Evolutionary conservation across 2,797 vertebrate species (phyloP).

Genomic region (Arrhamphus sclerolepis): DNA sequence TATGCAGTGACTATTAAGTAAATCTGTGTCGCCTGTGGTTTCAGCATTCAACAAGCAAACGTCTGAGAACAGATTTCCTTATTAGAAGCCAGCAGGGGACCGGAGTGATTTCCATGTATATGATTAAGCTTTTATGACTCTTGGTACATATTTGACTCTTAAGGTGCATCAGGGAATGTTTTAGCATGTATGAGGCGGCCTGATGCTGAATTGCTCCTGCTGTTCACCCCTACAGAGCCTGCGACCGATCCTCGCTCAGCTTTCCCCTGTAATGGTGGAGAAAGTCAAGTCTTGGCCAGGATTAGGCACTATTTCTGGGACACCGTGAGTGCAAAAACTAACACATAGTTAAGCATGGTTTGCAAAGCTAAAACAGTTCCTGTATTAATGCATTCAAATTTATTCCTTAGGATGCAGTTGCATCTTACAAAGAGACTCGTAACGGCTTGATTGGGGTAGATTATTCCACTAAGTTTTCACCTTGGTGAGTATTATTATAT

Average conservation of each 20-base stretch:
- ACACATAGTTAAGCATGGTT: not conserved
- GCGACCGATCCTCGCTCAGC: constrained; percentile 79
- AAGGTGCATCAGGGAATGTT: constrained; percentile 29
- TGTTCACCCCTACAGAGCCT: constrained; percentile 72
- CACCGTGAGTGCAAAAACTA: constrained; percentile 72
- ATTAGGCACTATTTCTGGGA: constrained; percentile 88
- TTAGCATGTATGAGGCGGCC: constrained; percentile 13
- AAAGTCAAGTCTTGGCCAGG: constrained; percentile 82
- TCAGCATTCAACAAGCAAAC: constrained; percentile 30
- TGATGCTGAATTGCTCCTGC: constrained; percentile 17
- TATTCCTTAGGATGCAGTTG: constrained; percentile 79
- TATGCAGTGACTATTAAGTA: constrained; percentile 10
- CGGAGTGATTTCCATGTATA: constrained; percentile 11
- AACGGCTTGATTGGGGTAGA: constrained; percentile 83
- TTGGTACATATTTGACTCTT: constrained; percentile 12
- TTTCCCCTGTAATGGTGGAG: constrained; percentile 84
- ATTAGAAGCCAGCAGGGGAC: constrained; percentile 17
- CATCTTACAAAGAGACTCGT: constrained; percentile 85
- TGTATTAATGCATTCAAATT: not conserved
- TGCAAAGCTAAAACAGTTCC: not conserved
- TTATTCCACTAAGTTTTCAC: constrained; percentile 87
- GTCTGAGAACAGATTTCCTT: constrained; percentile 41
- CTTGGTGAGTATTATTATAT: constrained; percentile 75
- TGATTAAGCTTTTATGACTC: constrained; percentile 41
- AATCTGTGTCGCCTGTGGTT: constrained; percentile 27